Base-by-base conservation (phyloP, 2,888 invertebrate genomes). In the Eustalomyia histrio region DNA sequence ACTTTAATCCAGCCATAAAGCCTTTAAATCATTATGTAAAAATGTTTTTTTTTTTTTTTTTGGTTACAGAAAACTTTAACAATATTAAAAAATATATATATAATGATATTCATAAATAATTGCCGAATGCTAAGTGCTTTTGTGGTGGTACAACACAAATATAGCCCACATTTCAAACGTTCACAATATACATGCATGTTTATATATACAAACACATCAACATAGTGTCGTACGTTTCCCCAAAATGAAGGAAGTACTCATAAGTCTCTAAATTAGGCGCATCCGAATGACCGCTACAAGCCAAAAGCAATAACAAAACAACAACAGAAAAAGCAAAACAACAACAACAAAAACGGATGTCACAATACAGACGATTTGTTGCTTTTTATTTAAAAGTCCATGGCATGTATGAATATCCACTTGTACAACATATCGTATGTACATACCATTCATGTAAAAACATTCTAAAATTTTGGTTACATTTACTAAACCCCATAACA, bases 51-150 rank as follows among this genome's bases (percentile, higher is more conserved):
- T 29, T 3, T 39, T 1, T 29, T 6, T 29, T 29, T 29, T 29
- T 29, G 29, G 29, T 39, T 39, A 39, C 2, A 39, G 39, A 39
- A 12, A 39, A 39, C 39, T 39, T 10, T 39, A 39, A 14, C 39
- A 39, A 12, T 10, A 39, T 39, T 39, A 67, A 57, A 61, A 80
- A 76, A 72, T n/a, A n/a, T n/a, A n/a, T n/a, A n/a, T n/a, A n/a
- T n/a, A 72, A 55, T 75, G 39, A 68, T 68, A 76, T 80, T 68
- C 73, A 80, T 76, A 76, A 76, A 80, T 76, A 76, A 80, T 80
- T 80, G 60, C 47, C 68, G 76, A 80, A 69, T 80, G 68, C 76
- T 69, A 80, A 80, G 76, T 76, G 72, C 80, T 80, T 76, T 80
- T 80, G 76, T 65, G 76, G 68, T 69, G 76, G 68, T 69, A 65